These are phyloP conservation scores for Dyspetes luteomarginatus DNA, from an alignment of 2,888 invertebrate genomes.

Conservation along the genomic window DNA sequence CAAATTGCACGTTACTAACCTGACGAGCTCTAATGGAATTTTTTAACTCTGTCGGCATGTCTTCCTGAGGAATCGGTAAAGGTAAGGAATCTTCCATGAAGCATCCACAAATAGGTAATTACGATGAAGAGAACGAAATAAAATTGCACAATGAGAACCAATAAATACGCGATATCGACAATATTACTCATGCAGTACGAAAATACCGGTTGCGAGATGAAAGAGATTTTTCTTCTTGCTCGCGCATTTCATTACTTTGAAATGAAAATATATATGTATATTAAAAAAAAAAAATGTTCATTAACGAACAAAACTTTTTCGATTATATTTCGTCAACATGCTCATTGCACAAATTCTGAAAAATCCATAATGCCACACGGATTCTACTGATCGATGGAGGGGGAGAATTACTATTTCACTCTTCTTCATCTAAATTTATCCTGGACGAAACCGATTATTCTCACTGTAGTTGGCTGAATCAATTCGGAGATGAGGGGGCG, in stretches of 20 bases:
- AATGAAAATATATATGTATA: neutral
- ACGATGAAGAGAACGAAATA: constrained; percentile 60
- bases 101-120: constrained; percentile 68
- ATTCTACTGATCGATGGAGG: constrained; percentile 53
- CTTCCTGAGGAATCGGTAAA: constrained; percentile 80
- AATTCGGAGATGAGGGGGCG: constrained; percentile 52
- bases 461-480: constrained; percentile 51
- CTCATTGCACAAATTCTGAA: constrained; percentile 40
- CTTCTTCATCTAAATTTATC: constrained; percentile 59
- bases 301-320: neutral
- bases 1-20: constrained; percentile 79
- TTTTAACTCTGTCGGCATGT: constrained; percentile 79
- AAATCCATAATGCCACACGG: constrained; percentile 43
- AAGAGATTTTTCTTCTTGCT: constrained; percentile 16
- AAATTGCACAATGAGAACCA: constrained; percentile 54
- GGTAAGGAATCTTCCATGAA: constrained; percentile 79
- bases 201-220: constrained; percentile 4
- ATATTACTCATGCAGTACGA: constrained; percentile 50
- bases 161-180: constrained; percentile 23
- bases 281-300: constrained; percentile 1
- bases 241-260: constrained; percentile 8
- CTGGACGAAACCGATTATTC: constrained; percentile 54
- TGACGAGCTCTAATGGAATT: constrained; percentile 78
- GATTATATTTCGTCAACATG: constrained; percentile 17
- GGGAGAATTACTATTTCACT: constrained; percentile 34